Evolutionary conservation across 2,888 invertebrate genomes (phyloP).

Genomic region (Melolontha melolontha): DNA sequence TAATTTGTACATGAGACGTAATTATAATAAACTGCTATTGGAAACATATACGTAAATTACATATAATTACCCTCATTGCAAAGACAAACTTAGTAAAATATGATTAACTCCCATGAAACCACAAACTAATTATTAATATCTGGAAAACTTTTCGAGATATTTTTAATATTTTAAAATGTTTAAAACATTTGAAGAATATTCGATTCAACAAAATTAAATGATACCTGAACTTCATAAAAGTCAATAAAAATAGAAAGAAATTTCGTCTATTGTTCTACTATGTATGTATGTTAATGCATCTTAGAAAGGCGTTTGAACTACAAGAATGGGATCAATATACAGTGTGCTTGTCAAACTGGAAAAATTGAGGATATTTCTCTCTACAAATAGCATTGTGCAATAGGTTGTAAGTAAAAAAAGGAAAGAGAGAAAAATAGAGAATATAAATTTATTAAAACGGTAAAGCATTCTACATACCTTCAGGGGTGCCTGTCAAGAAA

Average conservation of each 20-base stretch:
- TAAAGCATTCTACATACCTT: slow-evolving; percentile 62
- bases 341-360: slow-evolving; percentile 31
- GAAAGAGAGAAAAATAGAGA: slow-evolving; percentile 43
- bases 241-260: not conserved
- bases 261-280: too few species aligned
- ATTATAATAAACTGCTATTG: too few species aligned
- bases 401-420: slow-evolving; percentile 46
- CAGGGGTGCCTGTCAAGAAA: slow-evolving; percentile 64
- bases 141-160: too few species aligned
- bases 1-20: too few species aligned
- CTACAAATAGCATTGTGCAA: slow-evolving; percentile 46
- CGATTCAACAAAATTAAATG: too few species aligned
- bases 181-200: too few species aligned
- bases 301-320: not conserved
- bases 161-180: too few species aligned
- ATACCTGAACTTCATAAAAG: too few species aligned
- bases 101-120: too few species aligned
- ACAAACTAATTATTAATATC: too few species aligned
- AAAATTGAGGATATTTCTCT: slow-evolving; percentile 41
- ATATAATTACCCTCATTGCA: not conserved
- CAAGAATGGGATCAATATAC: not conserved
- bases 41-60: not conserved
- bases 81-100: slow-evolving; percentile 4
- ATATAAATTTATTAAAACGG: slow-evolving; percentile 37
- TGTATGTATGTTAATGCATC: not conserved